Base-by-base conservation (phyloP, 2,113 vertebrate genomes). In the Aptenodytes forsteri region DNA sequence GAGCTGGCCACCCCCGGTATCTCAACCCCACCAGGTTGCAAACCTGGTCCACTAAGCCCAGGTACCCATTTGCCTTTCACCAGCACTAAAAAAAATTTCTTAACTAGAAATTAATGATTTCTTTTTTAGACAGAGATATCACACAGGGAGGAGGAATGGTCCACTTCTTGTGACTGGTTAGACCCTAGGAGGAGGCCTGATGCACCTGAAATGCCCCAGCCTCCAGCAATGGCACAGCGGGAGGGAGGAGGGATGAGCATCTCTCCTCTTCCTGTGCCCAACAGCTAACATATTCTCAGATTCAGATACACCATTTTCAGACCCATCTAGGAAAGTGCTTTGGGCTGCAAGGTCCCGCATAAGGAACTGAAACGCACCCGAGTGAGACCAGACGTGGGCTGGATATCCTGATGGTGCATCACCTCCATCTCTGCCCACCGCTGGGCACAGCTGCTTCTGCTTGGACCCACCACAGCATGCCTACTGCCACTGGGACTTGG, bases 271-370 rank as follows among this genome's bases (percentile, higher is more conserved):
- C 34, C 20, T 1, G 0, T 18, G 7, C 62, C 52, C 54, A 61
- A 15, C n/a, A 55, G 14, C 22, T 25, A 30, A 67, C 66, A n/a
- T 10, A 3, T 77, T 61, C 49, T 38, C 46, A 65, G 81, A 50
- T 3, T 36, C 46, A 90, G 12, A 47, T 17, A 7, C 2, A 29
- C 16, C 6, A 11, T 77, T 81, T 40, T n/a, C 62, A 89, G 36
- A 36, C 4, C 8, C 18, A 34, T 36, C 23, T 9, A 27, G 27
- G 27, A 81, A 70, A 49, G 18, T 1, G 5, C 67, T 89, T 38
- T 9, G 27, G 21, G 56, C 65, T 66, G 34, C 2, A 1, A 52
- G 10, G 34, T 47, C 23, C 32, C 1, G 0, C 46, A 3, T 3
- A 15, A 86, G 40, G 26, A 66, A 3, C 20, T 12, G 20, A 81